Percentiles rank a stretch among this genome's conserved stretches.
Evolutionary conservation across 2,797 vertebrate genomes (phyloP).

Genomic region (Botia kubotai): DNA sequence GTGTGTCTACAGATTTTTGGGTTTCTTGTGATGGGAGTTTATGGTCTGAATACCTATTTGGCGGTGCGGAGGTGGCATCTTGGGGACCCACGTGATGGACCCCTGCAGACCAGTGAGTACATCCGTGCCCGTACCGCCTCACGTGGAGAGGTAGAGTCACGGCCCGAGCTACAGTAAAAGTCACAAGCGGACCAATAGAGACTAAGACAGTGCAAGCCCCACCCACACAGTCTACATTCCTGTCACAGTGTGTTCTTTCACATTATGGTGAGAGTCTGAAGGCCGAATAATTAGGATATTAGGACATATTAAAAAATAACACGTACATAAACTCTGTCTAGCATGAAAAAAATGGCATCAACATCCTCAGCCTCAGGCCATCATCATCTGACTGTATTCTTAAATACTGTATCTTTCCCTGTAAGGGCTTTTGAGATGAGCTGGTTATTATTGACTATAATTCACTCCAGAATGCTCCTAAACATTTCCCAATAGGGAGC

Average conservation of each 20-base stretch:
- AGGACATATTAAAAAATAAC: neutral
- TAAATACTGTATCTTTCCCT: conserved; percentile 18
- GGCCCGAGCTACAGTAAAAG: conserved; percentile 86
- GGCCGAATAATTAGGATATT: neutral
- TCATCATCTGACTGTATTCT: neutral
- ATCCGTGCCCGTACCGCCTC: conserved; percentile 92
- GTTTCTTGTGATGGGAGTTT: conserved; percentile 88
- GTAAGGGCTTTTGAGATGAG: conserved; percentile 25
- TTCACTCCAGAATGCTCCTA: conserved; percentile 14
- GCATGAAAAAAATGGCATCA: neutral
- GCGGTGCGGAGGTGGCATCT: conserved; percentile 82
- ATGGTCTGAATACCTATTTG: conserved; percentile 84
- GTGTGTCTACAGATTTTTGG: conserved; percentile 85
- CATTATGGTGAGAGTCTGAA: neutral
- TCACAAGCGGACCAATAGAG: conserved; percentile 2
- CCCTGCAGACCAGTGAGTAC: conserved; percentile 87
- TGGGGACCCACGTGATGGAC: conserved; percentile 78
- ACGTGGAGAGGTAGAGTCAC: conserved; percentile 86
- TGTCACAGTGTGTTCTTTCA: neutral
- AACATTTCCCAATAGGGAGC: neutral
- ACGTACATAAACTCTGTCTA: neutral
- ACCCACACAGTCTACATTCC: conserved; percentile 8
- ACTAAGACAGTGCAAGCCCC: conserved; percentile 7
- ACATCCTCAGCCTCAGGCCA: conserved; percentile 4
- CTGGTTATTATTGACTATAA: conserved; percentile 24